Percentiles rank a stretch among this genome's conserved stretches.
Conservation (phyloP, 2,888 invertebrate species). For the Clivina fossor region DNA sequence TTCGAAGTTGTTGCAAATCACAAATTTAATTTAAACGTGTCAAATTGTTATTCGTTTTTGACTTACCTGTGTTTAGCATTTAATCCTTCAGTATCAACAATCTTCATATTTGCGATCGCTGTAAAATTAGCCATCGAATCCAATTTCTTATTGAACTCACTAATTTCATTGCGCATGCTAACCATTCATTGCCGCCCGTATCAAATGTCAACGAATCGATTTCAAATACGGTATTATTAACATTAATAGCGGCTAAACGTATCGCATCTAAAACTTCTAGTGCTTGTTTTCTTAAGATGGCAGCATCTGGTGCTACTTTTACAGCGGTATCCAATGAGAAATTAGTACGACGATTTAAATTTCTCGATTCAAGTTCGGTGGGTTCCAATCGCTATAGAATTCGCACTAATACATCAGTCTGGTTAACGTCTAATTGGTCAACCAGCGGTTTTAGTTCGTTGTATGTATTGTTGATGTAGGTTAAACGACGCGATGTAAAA, state of each 20-base stretch:
- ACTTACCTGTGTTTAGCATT: constrained; percentile 42
- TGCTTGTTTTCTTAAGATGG: constrained; percentile 58
- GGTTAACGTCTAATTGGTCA: constrained; percentile 64
- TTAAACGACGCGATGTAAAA: constrained; percentile 82
- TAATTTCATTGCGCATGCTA: constrained; percentile 60
- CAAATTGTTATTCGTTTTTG: too few species aligned
- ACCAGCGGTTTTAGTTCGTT: constrained; percentile 69
- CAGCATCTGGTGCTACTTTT: constrained; percentile 60
- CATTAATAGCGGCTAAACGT: constrained; percentile 58
- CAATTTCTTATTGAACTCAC: constrained; percentile 65
- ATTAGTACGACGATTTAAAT: constrained; percentile 62
- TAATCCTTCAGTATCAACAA: constrained; percentile 58
- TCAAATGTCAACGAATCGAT: constrained; percentile 73
- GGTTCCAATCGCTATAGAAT: constrained; percentile 62
- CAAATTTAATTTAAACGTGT: too few species aligned
- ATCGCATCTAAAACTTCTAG: constrained; percentile 58
- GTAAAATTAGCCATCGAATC: constrained; percentile 73
- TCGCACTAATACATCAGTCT: constrained; percentile 55
- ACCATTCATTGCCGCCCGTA: constrained; percentile 64
- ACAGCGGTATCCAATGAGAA: constrained; percentile 67
- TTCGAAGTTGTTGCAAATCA: too few species aligned
- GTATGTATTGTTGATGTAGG: constrained; percentile 76
- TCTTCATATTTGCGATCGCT: constrained; percentile 62
- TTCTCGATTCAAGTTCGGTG: constrained; percentile 65
- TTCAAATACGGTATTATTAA: constrained; percentile 67